phyloP scores from a whole-genome alignment of 2,797 vertebrate genomes.

The Jordanella pulchra region DNA sequence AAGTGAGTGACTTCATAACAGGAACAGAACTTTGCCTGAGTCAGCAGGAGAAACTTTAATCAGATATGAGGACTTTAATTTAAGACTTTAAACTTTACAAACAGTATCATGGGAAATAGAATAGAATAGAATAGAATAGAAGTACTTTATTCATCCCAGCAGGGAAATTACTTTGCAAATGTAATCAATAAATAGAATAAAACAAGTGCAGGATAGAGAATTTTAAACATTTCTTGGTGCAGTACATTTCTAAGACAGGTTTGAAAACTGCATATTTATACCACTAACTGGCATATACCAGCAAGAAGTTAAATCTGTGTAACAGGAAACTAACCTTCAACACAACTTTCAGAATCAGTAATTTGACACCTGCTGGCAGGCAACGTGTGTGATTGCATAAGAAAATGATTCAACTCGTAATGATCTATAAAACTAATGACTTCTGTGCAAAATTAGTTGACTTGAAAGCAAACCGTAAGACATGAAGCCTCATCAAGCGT shows the following conservation, averaged over 20 bases:
- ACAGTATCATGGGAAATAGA: background rate
- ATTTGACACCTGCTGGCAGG: slow-evolving; percentile 69
- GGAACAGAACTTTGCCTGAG: background rate
- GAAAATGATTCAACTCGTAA: slow-evolving; percentile 71
- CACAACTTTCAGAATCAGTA: slow-evolving; percentile 53
- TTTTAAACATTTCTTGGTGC: too few species aligned
- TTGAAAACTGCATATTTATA: too few species aligned
- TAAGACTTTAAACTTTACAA: background rate
- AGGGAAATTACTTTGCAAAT: too few species aligned
- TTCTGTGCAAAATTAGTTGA: slow-evolving; percentile 66
- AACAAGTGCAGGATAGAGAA: too few species aligned
- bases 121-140: too few species aligned
- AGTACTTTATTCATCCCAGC: too few species aligned
- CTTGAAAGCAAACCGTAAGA: slow-evolving; percentile 77
- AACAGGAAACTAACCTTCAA: slow-evolving; percentile 32
- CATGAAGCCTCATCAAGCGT: slow-evolving; percentile 69
- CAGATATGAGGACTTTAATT: background rate
- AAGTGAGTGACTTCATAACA: background rate
- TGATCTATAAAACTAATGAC: slow-evolving; percentile 74
- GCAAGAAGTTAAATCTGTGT: slow-evolving; percentile 18
- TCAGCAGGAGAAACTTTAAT: background rate
- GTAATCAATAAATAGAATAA: too few species aligned
- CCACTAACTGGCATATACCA: background rate
- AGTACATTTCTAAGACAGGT: too few species aligned
- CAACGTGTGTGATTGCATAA: slow-evolving; percentile 55